A percentile compares a stretch with the other conserved stretches of the same genome.
Conservation (phyloP, 1,140 invertebrate genomes). For the Batillaria attramentaria region DNA sequence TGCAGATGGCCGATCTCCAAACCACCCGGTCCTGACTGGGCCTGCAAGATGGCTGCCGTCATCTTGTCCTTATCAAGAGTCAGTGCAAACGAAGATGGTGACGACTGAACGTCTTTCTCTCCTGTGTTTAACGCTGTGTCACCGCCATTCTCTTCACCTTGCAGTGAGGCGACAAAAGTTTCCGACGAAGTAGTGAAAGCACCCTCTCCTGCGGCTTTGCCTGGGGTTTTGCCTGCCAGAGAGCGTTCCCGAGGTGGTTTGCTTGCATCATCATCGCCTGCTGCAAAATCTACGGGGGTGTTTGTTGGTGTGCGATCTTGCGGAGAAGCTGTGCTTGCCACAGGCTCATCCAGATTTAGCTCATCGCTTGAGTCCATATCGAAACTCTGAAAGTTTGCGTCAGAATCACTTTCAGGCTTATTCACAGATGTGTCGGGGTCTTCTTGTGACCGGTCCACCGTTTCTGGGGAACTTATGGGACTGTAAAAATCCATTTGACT, state of each 20-base stretch:
- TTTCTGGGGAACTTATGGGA: constrained; percentile 7
- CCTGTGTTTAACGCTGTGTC: not conserved
- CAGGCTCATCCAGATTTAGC: too few relatives aligned
- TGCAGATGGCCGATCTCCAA: constrained; percentile 67
- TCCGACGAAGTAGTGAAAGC: too few relatives aligned
- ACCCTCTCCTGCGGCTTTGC: too few relatives aligned
- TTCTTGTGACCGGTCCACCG: not conserved
- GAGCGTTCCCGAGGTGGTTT: not conserved
- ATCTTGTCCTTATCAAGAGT: constrained; percentile 32
- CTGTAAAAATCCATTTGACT: constrained; percentile 22
- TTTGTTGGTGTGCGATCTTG: constrained; percentile 28
- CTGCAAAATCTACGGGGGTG: constrained; percentile 2
- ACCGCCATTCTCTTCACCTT: not conserved
- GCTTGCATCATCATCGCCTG: not conserved
- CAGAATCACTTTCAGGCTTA: too few relatives aligned
- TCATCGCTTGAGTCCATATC: too few relatives aligned
- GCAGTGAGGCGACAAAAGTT: too few relatives aligned
- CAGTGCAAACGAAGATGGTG: not conserved
- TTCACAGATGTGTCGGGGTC: too few relatives aligned
- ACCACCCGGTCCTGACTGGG: constrained; percentile 44
- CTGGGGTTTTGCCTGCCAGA: too few relatives aligned
- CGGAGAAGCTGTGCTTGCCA: too few relatives aligned
- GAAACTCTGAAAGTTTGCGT: too few relatives aligned
- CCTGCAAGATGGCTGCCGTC: constrained; percentile 40
- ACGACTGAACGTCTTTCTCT: not conserved